Evolutionary conservation across 1,140 invertebrate species (phyloP).

Genomic region (Drosophila pruinosa): DNA sequence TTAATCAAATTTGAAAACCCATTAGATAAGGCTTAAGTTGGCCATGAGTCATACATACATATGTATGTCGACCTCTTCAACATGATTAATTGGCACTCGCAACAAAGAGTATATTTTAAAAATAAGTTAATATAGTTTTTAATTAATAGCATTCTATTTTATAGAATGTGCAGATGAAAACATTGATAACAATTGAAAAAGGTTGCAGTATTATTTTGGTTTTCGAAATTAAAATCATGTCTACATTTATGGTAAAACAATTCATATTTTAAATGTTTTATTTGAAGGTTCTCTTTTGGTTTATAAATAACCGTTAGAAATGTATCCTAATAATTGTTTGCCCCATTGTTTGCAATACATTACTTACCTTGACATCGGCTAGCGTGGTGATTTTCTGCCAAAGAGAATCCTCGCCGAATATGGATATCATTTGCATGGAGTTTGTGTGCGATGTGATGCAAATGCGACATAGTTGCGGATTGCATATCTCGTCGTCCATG

Average conservation of each 20-base stretch:
- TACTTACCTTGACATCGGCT: conserved; percentile 79
- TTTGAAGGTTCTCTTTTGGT: no score
- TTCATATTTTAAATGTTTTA: no score
- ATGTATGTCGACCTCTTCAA: background rate
- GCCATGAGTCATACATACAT: background rate
- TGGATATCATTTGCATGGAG: conserved; percentile 75
- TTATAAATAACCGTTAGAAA: no score
- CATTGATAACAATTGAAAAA: no score
- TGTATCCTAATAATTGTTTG: no score
- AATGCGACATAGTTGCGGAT: conserved; percentile 74
- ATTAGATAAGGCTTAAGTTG: background rate
- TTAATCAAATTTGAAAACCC: background rate
- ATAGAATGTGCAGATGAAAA: no score
- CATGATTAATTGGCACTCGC: background rate
- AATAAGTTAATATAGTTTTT: no score
- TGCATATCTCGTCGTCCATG: conserved; percentile 59
- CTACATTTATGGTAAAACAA: no score
- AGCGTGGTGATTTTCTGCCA: conserved; percentile 81
- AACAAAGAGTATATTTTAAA: no score
- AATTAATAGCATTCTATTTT: no score
- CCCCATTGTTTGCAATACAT: background rate
- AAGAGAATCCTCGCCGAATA: conserved; percentile 79
- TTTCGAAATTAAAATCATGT: no score
- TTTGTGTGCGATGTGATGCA: conserved; percentile 74
- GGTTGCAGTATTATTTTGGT: no score